Base-by-base conservation (phyloP, 2,797 vertebrate species). In the Crocodylus rhombifer region DNA sequence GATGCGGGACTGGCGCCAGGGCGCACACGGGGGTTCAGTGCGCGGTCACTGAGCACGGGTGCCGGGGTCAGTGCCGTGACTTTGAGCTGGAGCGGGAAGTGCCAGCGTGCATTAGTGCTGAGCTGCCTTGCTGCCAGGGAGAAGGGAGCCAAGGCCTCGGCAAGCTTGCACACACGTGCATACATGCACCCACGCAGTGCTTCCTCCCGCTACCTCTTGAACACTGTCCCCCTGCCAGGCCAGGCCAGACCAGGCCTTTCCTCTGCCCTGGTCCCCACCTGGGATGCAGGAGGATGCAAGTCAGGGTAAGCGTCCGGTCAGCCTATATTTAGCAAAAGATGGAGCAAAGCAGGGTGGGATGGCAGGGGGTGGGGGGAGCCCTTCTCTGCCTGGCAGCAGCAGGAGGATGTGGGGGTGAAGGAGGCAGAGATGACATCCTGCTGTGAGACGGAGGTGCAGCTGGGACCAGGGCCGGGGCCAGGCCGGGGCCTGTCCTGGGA, bases 81-180 rank as follows among this genome's bases (percentile, higher is more conserved):
- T 78, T 14, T 77, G 89, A 86, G 78, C 79, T 77, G 26, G 77
- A 69, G 81, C 77, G 80, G 75, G 69, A 87, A 21, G 87, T 93
- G 95, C 88, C 93, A 89, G 64, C n/a, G 58, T 63, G 89, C 74
- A 79, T 95, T 94, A 93, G 65, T 42, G 14, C 71, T 21, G 51
- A 56, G 84, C 57, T 30, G 79, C 55, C 67, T 90, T 58, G 21
- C 64, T 86, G 14, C 77, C 18, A 14, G 56, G 20, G 26, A 26
- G 12, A 56, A 11, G 33, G 18, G 57, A 21, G 42, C 12, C 21
- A 33, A 28, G n/a, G 56, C 56, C 9, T 15, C 82, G 3, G 23
- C 58, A 6, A 63, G 25, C 42, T 16, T 17, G 11, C 56, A 26
- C 28, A 4, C 26, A 28, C 77, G 61, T 21, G 73, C 58, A 33